phyloP scores from a whole-genome alignment of 1,140 invertebrate genomes.

The Asobara japonica region DNA sequence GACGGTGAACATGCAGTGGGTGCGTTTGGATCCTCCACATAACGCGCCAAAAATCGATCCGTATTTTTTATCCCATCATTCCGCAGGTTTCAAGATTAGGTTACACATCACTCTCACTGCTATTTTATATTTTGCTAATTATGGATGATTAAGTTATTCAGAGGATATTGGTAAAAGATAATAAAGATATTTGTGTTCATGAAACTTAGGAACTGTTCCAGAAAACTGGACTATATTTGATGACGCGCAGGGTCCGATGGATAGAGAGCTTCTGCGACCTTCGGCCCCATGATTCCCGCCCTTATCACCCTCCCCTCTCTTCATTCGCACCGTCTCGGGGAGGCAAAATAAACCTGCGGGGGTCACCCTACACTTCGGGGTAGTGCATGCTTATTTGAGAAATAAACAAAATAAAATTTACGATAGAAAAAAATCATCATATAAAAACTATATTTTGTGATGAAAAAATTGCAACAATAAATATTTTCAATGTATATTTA shows the following conservation, averaged over 20 bases:
- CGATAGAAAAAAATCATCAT: too few species aligned
- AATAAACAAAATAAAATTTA: too few species aligned
- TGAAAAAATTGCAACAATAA: too few species aligned
- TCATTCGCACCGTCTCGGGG: constrained; percentile 22
- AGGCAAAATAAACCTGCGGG: not conserved
- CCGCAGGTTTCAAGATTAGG: not conserved
- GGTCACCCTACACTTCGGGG: too few species aligned
- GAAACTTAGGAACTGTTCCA: not conserved
- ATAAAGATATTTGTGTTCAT: not conserved
- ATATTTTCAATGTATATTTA: too few species aligned
- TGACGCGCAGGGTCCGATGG: constrained; percentile 41
- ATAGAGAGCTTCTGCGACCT: constrained; percentile 59
- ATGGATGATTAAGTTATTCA: not conserved
- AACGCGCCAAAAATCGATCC: constrained; percentile 39
- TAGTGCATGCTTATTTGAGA: too few species aligned
- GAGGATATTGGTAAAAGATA: not conserved
- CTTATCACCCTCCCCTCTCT: constrained; percentile 51
- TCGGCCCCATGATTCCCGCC: constrained; percentile 58
- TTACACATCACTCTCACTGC: not conserved
- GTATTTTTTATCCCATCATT: constrained; percentile 7
- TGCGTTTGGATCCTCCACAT: constrained; percentile 65
- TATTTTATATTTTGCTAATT: too few species aligned
- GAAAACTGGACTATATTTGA: not conserved
- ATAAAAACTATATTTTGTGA: too few species aligned
- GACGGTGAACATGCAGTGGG: constrained; percentile 57